Base-by-base conservation (phyloP, 2,113 vertebrate species). In the Sinocyclocheilus anshuiensis region DNA sequence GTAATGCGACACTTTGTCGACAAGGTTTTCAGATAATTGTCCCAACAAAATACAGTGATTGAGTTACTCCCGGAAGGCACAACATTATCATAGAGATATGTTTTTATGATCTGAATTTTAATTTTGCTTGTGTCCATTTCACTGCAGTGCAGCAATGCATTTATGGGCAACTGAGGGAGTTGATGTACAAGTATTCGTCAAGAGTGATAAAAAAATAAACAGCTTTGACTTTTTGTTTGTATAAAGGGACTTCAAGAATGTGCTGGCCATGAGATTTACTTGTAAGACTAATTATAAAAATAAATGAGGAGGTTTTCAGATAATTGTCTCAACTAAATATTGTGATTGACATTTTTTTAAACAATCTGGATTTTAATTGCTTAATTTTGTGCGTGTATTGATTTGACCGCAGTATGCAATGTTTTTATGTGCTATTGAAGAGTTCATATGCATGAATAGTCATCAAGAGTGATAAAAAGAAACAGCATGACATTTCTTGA, bases 1-100 rank as follows among this genome's bases (percentile, higher is more conserved):
- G 95, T 94, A 96, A 96, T 94, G 92, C 92, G 95, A 95, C 91
- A 92, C 95, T 95, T 92, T 89, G 91, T 92, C 90, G 92, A 91
- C 90, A 92, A 82, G 94, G 92, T 83, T 90, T 93, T 93, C 92
- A 89, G 86, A 94, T 95, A 96, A 94, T 94, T 92, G 90, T 39
- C 24, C 89, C 90, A 93, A 91, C 91, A 93, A 94, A 95, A 93
- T 89, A 83, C 89, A 71, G 75, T 93, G 36, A 92, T 95, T 89
- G 91, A 89, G 89, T 95, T 95, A 92, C 95, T 89, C 90, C 87
- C 90, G 87, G 93, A 81, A 94, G 81, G 85, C 88, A 91, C 88
- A 77, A 76, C 87, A 84, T 88, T 88, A 88, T 86, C 86, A 87
- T 91, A 86, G 33, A 63, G 77, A n/a, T 2, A 3, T 80, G 57